Conservation (phyloP, 2,797 vertebrate species). For the Tadarida brasiliensis region DNA sequence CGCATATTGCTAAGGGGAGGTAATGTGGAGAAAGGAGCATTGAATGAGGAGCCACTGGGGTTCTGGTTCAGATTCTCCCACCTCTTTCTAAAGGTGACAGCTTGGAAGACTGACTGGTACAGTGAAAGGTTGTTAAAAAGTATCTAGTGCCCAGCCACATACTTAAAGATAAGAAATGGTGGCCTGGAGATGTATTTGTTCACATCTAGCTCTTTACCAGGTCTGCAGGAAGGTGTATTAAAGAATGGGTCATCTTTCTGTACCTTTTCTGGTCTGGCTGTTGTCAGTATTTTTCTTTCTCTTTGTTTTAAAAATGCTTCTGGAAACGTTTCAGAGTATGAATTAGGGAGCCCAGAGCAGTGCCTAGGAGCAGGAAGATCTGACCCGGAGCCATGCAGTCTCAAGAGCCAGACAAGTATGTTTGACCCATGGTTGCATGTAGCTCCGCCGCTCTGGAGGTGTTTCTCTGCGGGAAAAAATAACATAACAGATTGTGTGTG, state of each 20-base stretch:
- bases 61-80: background rate
- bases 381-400: background rate
- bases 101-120: background rate
- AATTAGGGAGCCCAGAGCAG: background rate
- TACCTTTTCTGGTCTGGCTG: background rate
- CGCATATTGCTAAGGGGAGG: background rate
- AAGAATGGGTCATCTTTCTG: background rate
- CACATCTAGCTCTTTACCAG: background rate
- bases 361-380: background rate
- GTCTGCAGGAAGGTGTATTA: background rate
- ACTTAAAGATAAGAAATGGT: background rate
- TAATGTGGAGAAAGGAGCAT: background rate
- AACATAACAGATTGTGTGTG: background rate
- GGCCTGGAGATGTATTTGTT: conserved; percentile 27
- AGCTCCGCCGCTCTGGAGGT: background rate
- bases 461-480: background rate
- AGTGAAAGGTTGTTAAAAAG: background rate
- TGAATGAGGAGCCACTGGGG: background rate
- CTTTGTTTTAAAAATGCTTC: conserved; percentile 48
- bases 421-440: background rate
- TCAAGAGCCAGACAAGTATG: background rate
- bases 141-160: background rate
- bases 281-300: conserved; percentile 29
- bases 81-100: background rate
- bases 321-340: background rate